Evolutionary conservation across 1,140 invertebrate genomes (phyloP).

Genomic region (Druon quercuslanigerum): DNA sequence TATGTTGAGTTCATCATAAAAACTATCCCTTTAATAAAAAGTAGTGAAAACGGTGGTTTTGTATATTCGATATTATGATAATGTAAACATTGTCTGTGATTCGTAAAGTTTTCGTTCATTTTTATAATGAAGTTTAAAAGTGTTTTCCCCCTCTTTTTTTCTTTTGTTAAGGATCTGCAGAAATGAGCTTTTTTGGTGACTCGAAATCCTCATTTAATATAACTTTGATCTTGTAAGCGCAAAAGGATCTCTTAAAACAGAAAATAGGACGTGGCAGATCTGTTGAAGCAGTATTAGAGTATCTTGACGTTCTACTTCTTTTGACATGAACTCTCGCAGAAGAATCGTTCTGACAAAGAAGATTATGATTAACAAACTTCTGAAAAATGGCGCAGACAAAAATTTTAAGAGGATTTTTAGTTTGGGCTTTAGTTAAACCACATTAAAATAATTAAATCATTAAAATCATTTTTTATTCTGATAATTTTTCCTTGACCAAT

Average conservation of each 20-base stretch:
- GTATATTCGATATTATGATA: too few relatives aligned
- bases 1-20: too few relatives aligned
- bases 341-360: background rate
- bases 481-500: too few relatives aligned
- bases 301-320: constrained; percentile 24
- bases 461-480: too few relatives aligned
- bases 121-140: too few relatives aligned
- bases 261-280: constrained; percentile 25
- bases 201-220: constrained; percentile 6
- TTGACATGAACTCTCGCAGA: constrained; percentile 11
- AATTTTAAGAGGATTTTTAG: background rate
- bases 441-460: too few relatives aligned
- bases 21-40: too few relatives aligned
- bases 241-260: constrained; percentile 11
- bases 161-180: background rate
- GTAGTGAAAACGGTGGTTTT: too few relatives aligned
- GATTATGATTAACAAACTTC: background rate
- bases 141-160: background rate
- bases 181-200: background rate
- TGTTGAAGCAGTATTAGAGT: background rate
- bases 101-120: too few relatives aligned
- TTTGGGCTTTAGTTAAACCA: too few relatives aligned
- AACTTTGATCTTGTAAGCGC: constrained; percentile 19
- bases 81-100: too few relatives aligned
- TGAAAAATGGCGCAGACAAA: background rate